Conservation (phyloP, 2,888 invertebrate genomes). For the Esperia sulphurella region DNA sequence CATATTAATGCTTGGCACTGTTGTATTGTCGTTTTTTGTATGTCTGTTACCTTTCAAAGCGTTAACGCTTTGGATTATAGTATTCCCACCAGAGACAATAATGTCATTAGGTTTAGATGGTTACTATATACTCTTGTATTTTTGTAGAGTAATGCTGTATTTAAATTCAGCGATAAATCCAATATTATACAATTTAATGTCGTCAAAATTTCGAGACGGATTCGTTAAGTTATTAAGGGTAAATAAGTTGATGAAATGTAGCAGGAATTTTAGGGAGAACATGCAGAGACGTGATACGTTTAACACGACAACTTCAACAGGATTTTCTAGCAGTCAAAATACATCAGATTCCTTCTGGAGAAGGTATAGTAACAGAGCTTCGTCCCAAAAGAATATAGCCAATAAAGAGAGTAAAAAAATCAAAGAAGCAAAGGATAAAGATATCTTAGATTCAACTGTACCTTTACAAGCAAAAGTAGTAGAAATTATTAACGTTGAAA, state of each 20-base stretch:
- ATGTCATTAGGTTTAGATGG: slow-evolving; percentile 86
- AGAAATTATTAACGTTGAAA: slow-evolving; percentile 67
- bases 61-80: slow-evolving; percentile 91
- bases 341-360: slow-evolving; percentile 82
- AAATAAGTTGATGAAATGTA: slow-evolving; percentile 65
- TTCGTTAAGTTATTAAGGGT: slow-evolving; percentile 83
- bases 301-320: slow-evolving; percentile 82
- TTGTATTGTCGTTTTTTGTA: slow-evolving; percentile 93
- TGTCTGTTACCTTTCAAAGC: slow-evolving; percentile 94
- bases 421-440: slow-evolving; percentile 36
- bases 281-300: slow-evolving; percentile 84
- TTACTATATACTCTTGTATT: slow-evolving; percentile 90
- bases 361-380: slow-evolving; percentile 76
- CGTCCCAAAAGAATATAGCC: slow-evolving; percentile 57
- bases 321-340: slow-evolving; percentile 78
- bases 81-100: slow-evolving; percentile 84
- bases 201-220: slow-evolving; percentile 92
- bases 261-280: slow-evolving; percentile 64
- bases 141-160: slow-evolving; percentile 92
- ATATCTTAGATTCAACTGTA: slow-evolving; percentile 31
- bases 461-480: slow-evolving; percentile 57
- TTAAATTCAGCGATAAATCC: slow-evolving; percentile 95
- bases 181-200: slow-evolving; percentile 94
- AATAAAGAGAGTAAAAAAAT: slow-evolving; percentile 59
- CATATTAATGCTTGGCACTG: slow-evolving; percentile 93